A percentile compares a stretch with the other conserved stretches of the same genome.
phyloP scores from a whole-genome alignment of 1,140 invertebrate genomes.

The Trypoxylus dichotomus region DNA sequence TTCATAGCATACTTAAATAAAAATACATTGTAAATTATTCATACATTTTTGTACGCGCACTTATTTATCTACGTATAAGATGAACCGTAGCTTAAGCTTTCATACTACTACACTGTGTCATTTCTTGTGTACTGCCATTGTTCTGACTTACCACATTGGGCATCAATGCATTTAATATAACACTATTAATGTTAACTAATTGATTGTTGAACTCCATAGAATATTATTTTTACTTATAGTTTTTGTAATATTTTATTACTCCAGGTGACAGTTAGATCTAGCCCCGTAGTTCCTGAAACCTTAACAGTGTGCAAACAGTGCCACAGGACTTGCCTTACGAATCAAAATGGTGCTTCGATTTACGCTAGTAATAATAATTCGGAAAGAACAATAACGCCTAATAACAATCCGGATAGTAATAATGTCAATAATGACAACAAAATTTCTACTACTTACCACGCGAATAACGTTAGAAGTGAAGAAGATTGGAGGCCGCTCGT shows the following conservation, averaged over 20 bases:
- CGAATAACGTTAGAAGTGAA: conserved; percentile 40
- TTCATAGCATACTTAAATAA: too few relatives aligned
- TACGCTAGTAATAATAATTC: conserved; percentile 26
- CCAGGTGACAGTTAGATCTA: conserved; percentile 70
- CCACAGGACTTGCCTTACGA: conserved; percentile 70
- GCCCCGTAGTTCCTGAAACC: conserved; percentile 65
- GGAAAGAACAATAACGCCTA: background rate
- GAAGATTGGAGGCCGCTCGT: conserved; percentile 64
- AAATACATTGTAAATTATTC: too few relatives aligned
- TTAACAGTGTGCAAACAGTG: conserved; percentile 69
- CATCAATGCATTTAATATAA: too few relatives aligned
- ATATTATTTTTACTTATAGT: too few relatives aligned
- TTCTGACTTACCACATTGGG: too few relatives aligned
- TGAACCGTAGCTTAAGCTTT: too few relatives aligned
- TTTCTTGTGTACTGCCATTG: too few relatives aligned
- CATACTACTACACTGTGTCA: too few relatives aligned
- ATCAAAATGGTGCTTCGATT: conserved; percentile 36
- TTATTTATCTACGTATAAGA: too few relatives aligned
- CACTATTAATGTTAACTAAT: too few relatives aligned
- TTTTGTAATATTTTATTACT: background rate
- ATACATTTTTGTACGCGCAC: too few relatives aligned
- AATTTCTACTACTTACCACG: conserved; percentile 30
- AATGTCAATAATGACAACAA: conserved; percentile 21
- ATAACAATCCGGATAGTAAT: conserved; percentile 28
- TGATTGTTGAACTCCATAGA: too few relatives aligned